Evolutionary conservation across 2,797 vertebrate species (phyloP).

Genomic region (Phoebastria nigripes): DNA sequence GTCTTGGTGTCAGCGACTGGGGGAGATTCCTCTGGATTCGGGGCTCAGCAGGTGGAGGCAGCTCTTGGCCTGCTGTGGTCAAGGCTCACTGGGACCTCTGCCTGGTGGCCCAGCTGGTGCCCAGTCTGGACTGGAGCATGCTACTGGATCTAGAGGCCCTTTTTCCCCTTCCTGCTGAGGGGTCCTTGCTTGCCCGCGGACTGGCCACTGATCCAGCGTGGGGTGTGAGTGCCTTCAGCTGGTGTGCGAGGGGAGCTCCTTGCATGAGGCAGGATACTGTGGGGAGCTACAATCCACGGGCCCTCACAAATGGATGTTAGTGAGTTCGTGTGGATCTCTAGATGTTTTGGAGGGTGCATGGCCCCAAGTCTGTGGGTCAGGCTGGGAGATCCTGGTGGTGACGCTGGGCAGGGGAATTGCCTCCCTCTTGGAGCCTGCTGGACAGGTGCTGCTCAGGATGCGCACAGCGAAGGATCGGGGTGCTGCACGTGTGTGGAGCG

Average conservation of each 20-base stretch:
- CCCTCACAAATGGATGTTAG: accelerated
- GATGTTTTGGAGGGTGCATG: not conserved
- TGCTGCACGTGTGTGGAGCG: accelerated
- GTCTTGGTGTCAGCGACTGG: not conserved
- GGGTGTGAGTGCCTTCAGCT: not conserved
- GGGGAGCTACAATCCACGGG: not conserved
- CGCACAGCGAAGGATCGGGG: not conserved
- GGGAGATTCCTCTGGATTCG: not conserved
- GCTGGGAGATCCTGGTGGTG: not conserved
- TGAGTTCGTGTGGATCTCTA: not conserved
- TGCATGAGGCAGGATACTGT: not conserved
- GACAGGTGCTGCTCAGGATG: not conserved
- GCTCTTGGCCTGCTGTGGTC: not conserved
- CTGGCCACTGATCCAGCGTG: accelerated
- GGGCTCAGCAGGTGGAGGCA: not conserved
- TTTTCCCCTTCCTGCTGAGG: not conserved
- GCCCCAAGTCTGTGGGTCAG: not conserved
- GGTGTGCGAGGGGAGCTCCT: not conserved
- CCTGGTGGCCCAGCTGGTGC: not conserved
- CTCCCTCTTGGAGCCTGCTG: not conserved
- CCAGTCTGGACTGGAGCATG: not conserved
- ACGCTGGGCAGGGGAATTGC: not conserved
- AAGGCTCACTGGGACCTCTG: not conserved
- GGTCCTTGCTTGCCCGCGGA: accelerated
- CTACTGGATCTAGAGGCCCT: not conserved